Evolutionary conservation across 2,113 vertebrate genomes (phyloP), one percentile per base, ranked within the genome.

Genomic region (Xiphophorus maculatus): DNA sequence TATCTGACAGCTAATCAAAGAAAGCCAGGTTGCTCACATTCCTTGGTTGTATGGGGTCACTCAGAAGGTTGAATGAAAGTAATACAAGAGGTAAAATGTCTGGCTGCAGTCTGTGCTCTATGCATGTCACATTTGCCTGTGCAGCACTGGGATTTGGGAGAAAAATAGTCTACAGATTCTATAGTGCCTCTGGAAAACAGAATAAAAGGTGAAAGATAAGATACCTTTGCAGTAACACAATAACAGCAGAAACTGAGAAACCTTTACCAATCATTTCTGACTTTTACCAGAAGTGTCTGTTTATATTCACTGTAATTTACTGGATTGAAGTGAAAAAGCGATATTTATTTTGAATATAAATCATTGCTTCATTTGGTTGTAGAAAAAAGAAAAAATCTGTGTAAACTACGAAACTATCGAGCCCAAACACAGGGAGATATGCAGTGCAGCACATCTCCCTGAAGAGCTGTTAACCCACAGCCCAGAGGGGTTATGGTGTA

Each of bases 1-100:
- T 63, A 86, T 90, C 87, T 88, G 81, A 91, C 87, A 87, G 84
- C 70, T 82, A 79, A 85, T 89, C 85, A 87, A 67, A 71, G 54
- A 66, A 61, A 22, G 37, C 35, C 30, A 9, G 70, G 68, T 81
- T 79, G 51, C 69, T 83, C 73, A 62, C 22, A 32, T 63, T 77
- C 28, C 35, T 37, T 42, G 60, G 68, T 37, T 37, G 35, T 66
- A 35, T 32, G 69, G 65, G 37, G 40, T 69, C 33, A 2, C 72
- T 75, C 22, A 14, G 9, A 65, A 76, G 27, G 37, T 74, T 69
- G 22, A 62, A 69, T 67, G 29, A 29, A 54, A 32, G 44, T 74
- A 71, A 74, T 64, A 33, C 74, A 33, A 66, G 35, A 76, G 14
- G 40, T 42, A 42, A 42, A 74, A 83, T 77, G 48, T 82, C 35